Conservation (phyloP, 2,797 vertebrate species). For the Sebastes ruberrimus region DNA sequence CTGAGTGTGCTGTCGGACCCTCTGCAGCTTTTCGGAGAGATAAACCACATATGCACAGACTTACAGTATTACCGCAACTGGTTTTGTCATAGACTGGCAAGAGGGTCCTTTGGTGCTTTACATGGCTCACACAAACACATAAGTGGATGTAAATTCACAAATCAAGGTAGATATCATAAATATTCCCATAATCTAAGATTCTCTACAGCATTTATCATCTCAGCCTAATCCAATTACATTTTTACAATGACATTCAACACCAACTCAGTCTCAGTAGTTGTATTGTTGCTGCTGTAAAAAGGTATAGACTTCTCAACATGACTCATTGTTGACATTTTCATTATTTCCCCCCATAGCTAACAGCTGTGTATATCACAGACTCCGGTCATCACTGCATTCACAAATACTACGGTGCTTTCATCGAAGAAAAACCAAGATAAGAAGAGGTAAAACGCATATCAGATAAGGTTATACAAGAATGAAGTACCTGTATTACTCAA, state of each 20-base stretch:
- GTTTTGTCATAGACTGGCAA: background rate
- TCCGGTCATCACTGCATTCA: background rate
- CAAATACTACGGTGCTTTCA: background rate
- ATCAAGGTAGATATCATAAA: background rate
- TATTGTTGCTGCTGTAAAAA: background rate
- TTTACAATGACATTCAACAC: background rate
- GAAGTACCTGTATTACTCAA: constrained; percentile 3
- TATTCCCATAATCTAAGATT: background rate
- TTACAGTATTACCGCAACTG: background rate
- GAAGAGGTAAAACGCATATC: background rate
- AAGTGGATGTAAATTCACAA: background rate
- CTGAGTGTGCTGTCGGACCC: background rate
- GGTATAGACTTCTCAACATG: background rate
- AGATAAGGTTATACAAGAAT: background rate
- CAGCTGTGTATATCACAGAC: background rate
- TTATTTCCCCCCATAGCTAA: background rate
- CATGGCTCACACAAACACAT: background rate
- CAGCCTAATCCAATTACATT: background rate
- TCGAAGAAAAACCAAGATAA: background rate
- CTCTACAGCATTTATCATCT: background rate
- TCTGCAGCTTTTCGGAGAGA: background rate
- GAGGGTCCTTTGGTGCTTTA: background rate
- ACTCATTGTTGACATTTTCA: background rate
- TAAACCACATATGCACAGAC: background rate
- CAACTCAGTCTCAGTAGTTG: background rate